These are phyloP conservation scores for Anser cygnoides DNA, from an alignment of 2,113 vertebrate species.

Conservation along the genomic window DNA sequence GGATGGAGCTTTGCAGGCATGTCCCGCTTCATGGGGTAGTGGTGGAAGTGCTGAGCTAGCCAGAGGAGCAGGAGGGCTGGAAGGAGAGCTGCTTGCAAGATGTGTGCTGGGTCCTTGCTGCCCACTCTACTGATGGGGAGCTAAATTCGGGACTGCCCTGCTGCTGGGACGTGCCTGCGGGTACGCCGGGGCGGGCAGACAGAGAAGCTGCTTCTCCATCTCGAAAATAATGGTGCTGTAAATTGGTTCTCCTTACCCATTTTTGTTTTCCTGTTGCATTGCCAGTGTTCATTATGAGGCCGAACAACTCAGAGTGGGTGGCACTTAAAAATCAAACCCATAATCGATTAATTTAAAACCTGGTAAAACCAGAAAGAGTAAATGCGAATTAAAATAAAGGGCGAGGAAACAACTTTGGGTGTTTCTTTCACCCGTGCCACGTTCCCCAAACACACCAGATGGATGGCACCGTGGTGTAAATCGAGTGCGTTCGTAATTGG, in stretches of 20 bases:
- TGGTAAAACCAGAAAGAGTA: background rate
- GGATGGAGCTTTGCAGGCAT: background rate
- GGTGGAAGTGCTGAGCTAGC: no score
- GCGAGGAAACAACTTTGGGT: accelerated
- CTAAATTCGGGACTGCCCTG: background rate
- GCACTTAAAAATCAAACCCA: background rate
- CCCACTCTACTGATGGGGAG: accelerated
- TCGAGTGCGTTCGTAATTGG: accelerated
- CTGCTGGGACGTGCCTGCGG: accelerated
- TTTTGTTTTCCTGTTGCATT: no score
- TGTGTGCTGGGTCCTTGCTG: accelerated
- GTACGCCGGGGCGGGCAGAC: background rate
- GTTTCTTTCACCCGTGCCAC: no score
- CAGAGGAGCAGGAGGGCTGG: background rate
- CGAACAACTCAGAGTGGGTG: accelerated
- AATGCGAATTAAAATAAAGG: background rate
- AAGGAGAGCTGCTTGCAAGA: background rate
- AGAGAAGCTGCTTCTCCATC: background rate
- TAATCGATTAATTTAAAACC: background rate
- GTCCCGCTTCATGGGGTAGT: no score
- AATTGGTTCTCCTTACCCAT: no score
- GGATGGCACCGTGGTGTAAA: background rate
- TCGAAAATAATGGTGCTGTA: accelerated
- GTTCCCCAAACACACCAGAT: no score
- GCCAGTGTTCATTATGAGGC: background rate